Base-by-base conservation (phyloP, 2,797 vertebrate species). In the Pitangus sulphuratus region DNA sequence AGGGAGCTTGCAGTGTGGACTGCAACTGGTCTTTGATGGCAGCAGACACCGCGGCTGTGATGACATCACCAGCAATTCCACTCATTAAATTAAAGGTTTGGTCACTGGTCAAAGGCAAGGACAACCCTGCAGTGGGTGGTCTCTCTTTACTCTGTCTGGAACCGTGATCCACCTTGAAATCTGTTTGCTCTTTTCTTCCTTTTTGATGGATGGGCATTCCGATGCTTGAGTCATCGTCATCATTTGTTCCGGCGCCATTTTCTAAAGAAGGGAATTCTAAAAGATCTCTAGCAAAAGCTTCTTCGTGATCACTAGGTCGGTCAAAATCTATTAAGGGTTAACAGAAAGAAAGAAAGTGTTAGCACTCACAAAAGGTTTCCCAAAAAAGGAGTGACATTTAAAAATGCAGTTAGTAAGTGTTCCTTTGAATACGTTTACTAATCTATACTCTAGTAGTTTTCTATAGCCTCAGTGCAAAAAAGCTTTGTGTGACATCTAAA, bases 181-280 rank as follows among this genome's bases (percentile, higher is more conserved):
- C 33, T 1, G 68, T 19, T 66, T 91, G 95, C 25, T 97, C 96
- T 93, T 96, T 97, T 71, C 74, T 97, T 44, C 7, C 96, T 78
- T 89, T 95, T 51, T 92, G 94, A 76, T 97, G 97, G 42, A 70
- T 18, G 42, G 98, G 98, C 69, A 99, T 95, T 58, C 98, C 98
- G 1, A 99, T 98, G 97, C 99, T 99, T 7, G 98, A 97, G 88
- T 99, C 99, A 1, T 99, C 99, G 0, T 99, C 99, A 4, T 99
- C 99, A 0, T 99, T 99, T 56, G 99, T 99, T 93, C 98, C 99
- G 0, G 95, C 97, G 37, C 99, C 99, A 3, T 99, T 99, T 96
- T 99, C 99, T 53, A 99, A 94, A 13, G 99, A 99, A 24, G 99
- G 99, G 94, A 99, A 99, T 86, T 99, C 99, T 69, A 97, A 97